Percentiles rank a stretch among this genome's conserved stretches.
Conservation (phyloP, 92 coral and sea anemone species). For the Umimayanthus chanpuru region DNA sequence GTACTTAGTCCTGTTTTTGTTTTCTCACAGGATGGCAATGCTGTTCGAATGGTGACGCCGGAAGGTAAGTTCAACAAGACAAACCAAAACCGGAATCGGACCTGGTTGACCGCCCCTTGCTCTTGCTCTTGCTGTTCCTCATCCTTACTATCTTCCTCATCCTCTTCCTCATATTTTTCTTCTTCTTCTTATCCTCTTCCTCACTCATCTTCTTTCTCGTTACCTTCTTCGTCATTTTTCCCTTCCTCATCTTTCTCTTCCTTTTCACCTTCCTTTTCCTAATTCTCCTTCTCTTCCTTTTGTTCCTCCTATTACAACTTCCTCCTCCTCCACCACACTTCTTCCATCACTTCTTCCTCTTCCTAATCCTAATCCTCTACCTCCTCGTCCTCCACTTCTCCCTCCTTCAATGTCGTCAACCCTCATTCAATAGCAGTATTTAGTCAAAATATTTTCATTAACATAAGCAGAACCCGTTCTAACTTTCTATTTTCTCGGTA, state of each 20-base stretch:
- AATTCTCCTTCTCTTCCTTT: not conserved
- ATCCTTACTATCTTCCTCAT: not conserved
- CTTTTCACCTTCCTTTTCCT: not conserved
- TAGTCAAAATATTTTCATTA: no score
- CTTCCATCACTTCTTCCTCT: not conserved
- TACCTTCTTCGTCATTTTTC: not conserved
- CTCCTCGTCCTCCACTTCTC: not conserved
- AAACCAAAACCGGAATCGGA: not conserved
- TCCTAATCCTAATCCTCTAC: not conserved
- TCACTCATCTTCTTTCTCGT: not conserved
- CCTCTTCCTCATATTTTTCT: not conserved
- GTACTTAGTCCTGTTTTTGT: not conserved
- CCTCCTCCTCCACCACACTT: not conserved
- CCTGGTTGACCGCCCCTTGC: not conserved
- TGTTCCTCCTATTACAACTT: not conserved
- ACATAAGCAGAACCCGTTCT: not conserved
- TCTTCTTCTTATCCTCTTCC: not conserved
- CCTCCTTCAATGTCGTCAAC: not conserved
- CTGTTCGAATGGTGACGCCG: slow-evolving; percentile 72
- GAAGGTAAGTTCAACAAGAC: slow-evolving; percentile 49
- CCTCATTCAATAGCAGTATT: no score
- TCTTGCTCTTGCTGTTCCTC: not conserved
- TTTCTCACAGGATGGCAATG: slow-evolving; percentile 60
- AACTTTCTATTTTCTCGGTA: not conserved
- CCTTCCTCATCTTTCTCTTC: not conserved